Evolutionary conservation across 23 tunicate species (phyloP).

Genomic region (Corella eumyota): DNA sequence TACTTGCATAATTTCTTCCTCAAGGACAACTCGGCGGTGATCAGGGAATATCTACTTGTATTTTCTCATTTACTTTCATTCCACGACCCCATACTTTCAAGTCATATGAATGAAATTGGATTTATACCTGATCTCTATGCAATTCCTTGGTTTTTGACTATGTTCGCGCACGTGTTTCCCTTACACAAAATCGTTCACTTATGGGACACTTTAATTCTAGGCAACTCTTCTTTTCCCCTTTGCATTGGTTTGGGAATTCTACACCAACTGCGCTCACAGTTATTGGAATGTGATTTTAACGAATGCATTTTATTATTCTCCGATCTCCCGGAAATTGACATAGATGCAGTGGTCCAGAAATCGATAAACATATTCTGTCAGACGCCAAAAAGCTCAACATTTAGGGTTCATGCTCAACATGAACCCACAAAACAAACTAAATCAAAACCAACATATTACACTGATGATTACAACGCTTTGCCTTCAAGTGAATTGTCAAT

Average conservation of each 20-base stretch:
- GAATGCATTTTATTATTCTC: constrained; percentile 95
- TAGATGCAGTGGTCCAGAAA: constrained; percentile 67
- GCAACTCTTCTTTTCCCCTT: constrained; percentile 88
- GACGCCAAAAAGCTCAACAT: constrained; percentile 81
- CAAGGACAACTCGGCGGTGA: constrained; percentile 74
- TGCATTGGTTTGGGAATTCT: constrained; percentile 94
- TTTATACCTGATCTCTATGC: constrained; percentile 94
- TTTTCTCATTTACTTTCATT: constrained; percentile 69
- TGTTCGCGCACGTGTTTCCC: constrained; percentile 99
- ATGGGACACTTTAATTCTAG: constrained; percentile 93
- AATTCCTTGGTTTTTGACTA: constrained; percentile 96
- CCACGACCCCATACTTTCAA: constrained; percentile 81
- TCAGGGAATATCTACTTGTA: constrained; percentile 87
- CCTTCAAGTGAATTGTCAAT: constrained; percentile 68
- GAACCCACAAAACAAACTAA: constrained; percentile 6
- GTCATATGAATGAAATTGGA: constrained; percentile 57
- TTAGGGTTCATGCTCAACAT: constrained; percentile 57
- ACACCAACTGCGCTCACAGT: constrained; percentile 62
- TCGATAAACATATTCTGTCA: constrained; percentile 77
- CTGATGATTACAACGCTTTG: constrained; percentile 50
- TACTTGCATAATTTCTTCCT: constrained; percentile 74
- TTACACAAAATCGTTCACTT: constrained; percentile 81
- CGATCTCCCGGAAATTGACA: constrained; percentile 81
- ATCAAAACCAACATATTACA: constrained; percentile 52
- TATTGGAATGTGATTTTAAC: constrained; percentile 67